These are phyloP conservation scores for Pterocles gutturalis DNA, from an alignment of 2,113 vertebrate genomes.

Conservation along the genomic window DNA sequence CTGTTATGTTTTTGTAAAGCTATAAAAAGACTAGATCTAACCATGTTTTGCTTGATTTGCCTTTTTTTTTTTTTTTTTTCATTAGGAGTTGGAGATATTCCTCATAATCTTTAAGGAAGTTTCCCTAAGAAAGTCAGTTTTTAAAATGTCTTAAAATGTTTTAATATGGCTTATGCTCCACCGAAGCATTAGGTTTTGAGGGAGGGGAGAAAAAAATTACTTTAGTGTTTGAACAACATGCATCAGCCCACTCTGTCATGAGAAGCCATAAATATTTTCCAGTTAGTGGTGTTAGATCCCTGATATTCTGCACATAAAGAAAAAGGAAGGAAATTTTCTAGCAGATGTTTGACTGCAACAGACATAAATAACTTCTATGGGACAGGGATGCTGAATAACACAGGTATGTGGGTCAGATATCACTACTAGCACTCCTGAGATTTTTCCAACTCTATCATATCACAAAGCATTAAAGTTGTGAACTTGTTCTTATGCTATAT, in stretches of 20 bases:
- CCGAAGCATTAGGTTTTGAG: background rate
- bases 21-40: background rate
- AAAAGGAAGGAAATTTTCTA: background rate
- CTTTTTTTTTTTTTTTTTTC: background rate
- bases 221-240: background rate
- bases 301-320: background rate
- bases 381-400: background rate
- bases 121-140: background rate
- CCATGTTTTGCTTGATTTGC: background rate
- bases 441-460: background rate
- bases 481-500: background rate
- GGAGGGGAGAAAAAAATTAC: background rate
- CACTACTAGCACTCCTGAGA: background rate
- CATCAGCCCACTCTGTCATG: background rate
- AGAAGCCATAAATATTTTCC: background rate
- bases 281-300: background rate
- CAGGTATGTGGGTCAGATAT: fast-evolving
- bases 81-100: background rate
- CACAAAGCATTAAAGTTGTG: background rate
- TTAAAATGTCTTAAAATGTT: background rate
- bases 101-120: background rate
- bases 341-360: background rate
- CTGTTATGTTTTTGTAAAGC: background rate
- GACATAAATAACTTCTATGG: background rate
- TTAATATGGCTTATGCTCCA: background rate